phyloP scores from a whole-genome alignment of 2,797 vertebrate species.

The Jordanella pulchra region DNA sequence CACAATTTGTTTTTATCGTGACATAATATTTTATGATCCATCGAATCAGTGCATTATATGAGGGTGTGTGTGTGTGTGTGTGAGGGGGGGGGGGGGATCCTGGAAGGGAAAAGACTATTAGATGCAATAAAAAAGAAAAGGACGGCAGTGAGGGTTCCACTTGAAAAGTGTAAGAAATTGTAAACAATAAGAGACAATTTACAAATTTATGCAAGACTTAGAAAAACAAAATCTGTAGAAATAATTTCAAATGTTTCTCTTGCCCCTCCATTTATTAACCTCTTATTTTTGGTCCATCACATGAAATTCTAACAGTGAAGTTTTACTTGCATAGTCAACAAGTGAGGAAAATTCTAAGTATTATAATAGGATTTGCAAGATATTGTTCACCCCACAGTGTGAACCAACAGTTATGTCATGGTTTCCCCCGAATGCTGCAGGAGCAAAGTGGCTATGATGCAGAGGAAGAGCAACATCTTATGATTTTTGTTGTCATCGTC shows the following conservation, averaged over 20 bases:
- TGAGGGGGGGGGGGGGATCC: background rate
- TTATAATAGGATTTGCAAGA: background rate
- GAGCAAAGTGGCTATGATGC: conserved; percentile 15
- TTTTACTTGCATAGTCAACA: background rate
- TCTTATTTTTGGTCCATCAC: background rate
- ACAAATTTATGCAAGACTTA: too few species aligned
- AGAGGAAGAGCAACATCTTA: background rate
- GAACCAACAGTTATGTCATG: too few species aligned
- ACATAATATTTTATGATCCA: conserved; percentile 45
- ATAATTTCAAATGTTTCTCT: too few species aligned
- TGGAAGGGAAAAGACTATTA: background rate
- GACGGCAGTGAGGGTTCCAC: background rate
- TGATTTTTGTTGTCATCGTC: conserved; percentile 22
- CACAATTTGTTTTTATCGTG: conserved; percentile 6
- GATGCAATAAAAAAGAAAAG: background rate
- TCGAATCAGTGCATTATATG: conserved; percentile 41
- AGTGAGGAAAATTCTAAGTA: background rate
- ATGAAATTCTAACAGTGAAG: background rate
- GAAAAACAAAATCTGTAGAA: too few species aligned
- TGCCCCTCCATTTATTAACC: too few species aligned
- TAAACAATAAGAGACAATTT: background rate
- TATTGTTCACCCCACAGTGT: too few species aligned
- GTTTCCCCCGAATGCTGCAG: conserved; percentile 1
- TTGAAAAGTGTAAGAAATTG: too few species aligned
- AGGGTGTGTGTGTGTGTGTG: conserved; percentile 34